A percentile compares a stretch with the other conserved stretches of the same genome.
phyloP scores from a whole-genome alignment of 2,113 vertebrate genomes.

The Poeciliopsis retropinna region DNA sequence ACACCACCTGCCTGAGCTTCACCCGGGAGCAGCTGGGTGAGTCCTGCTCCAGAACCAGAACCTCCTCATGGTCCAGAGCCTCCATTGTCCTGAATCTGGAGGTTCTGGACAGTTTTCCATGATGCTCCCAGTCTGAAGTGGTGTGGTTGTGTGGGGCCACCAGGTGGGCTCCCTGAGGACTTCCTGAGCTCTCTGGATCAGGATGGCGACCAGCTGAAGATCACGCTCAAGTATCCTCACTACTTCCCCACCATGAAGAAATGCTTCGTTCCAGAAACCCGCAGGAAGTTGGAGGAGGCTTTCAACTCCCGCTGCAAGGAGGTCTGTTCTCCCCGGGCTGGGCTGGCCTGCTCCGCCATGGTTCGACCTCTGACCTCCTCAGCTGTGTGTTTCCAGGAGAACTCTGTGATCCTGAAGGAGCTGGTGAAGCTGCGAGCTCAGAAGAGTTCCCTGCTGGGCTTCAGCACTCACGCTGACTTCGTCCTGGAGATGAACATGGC shows the following conservation, averaged over 20 bases:
- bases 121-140: not conserved
- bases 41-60: constrained; percentile 16
- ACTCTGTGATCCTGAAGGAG: constrained; percentile 90
- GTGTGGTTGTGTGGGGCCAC: not conserved
- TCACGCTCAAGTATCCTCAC: constrained; percentile 96
- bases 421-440: constrained; percentile 88
- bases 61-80: too few species aligned
- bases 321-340: constrained; percentile 70
- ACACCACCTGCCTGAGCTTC: constrained; percentile 89
- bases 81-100: too few species aligned
- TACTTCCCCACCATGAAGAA: constrained; percentile 98
- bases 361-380: not conserved
- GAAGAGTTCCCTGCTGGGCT: constrained; percentile 89
- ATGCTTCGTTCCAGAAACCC: constrained; percentile 90
- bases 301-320: constrained; percentile 97
- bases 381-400: constrained; percentile 81
- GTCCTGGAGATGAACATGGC: constrained; percentile 99
- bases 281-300: constrained; percentile 88
- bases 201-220: constrained; percentile 86
- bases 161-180: constrained; percentile 95
- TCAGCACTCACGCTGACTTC: constrained; percentile 91
- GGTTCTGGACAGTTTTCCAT: not conserved
- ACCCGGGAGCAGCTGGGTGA: constrained; percentile 89
- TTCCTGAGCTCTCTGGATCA: constrained; percentile 92
- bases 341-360: too few species aligned